phyloP scores from a whole-genome alignment of 2,888 invertebrate genomes.

The Dione vanillae region DNA sequence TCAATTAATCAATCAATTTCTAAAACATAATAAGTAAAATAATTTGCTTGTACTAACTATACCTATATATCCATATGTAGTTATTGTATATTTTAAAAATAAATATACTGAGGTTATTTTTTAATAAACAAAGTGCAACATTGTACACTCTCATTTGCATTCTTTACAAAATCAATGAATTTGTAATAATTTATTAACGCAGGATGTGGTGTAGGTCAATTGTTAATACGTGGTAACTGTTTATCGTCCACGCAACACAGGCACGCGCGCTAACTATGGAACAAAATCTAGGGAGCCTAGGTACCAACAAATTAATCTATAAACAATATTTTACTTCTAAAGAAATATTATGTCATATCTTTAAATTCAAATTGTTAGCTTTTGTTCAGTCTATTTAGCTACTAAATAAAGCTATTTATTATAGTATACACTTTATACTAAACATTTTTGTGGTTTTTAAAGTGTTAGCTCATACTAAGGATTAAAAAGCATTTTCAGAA shows the following conservation, averaged over 20 bases:
- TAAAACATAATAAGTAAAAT: background rate
- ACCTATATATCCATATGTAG: background rate
- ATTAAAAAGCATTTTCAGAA: no score
- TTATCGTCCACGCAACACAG: slow-evolving; percentile 69
- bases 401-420: no score
- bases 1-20: no score
- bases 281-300: slow-evolving; percentile 80
- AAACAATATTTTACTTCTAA: slow-evolving; percentile 57
- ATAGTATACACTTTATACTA: no score
- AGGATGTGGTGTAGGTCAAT: slow-evolving; percentile 65
- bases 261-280: slow-evolving; percentile 73
- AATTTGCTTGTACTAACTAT: background rate
- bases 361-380: background rate
- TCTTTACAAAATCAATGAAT: slow-evolving; percentile 60
- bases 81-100: no score
- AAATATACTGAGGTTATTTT: background rate
- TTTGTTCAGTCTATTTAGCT: no score
- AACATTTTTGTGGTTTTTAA: no score
- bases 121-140: background rate
- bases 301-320: slow-evolving; percentile 78
- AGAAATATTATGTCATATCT: slow-evolving; percentile 63
- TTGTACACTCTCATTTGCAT: background rate
- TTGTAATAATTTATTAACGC: slow-evolving; percentile 70
- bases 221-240: slow-evolving; percentile 62
- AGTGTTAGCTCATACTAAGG: no score